Percentiles rank a stretch among this genome's conserved stretches.
phyloP scores from a whole-genome alignment of 2,888 invertebrate genomes.

The Lordiphosa andalusiaca region DNA sequence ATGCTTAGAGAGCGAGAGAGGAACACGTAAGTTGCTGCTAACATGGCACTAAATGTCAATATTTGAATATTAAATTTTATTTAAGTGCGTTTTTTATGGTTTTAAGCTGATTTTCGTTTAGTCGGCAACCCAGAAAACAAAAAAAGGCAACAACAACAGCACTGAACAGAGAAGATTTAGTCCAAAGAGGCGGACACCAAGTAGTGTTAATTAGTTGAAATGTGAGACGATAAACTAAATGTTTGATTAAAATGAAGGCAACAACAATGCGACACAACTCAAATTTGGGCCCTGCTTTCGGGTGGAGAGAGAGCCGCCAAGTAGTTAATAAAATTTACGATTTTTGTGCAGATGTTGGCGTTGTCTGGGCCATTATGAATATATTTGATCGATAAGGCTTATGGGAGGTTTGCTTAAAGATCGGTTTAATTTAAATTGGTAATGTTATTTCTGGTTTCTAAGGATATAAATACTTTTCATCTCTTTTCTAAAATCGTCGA shows the following conservation, averaged over 20 bases:
- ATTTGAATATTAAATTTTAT: slow-evolving; percentile 75
- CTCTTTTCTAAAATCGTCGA: too few species aligned
- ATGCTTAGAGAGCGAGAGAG: slow-evolving; percentile 28
- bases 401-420: too few species aligned
- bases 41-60: slow-evolving; percentile 77
- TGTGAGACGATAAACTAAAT: slow-evolving; percentile 75
- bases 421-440: too few species aligned
- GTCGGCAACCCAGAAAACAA: slow-evolving; percentile 38
- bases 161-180: slow-evolving; percentile 15
- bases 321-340: too few species aligned
- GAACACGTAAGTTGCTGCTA: slow-evolving; percentile 71
- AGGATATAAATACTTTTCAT: too few species aligned
- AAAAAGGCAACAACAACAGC: slow-evolving; percentile 11
- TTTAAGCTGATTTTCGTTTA: slow-evolving; percentile 73
- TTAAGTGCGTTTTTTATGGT: slow-evolving; percentile 77
- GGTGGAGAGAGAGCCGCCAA: neutral
- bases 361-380: too few species aligned
- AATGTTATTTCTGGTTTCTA: too few species aligned
- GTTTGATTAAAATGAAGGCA: slow-evolving; percentile 60
- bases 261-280: slow-evolving; percentile 29
- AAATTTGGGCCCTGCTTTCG: slow-evolving; percentile 29
- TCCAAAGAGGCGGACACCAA: slow-evolving; percentile 60
- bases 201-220: slow-evolving; percentile 69
- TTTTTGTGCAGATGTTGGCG: too few species aligned
- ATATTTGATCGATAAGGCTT: too few species aligned